These are phyloP conservation scores for Melanostoma mellinum DNA, from an alignment of 2,888 invertebrate species.

Conservation along the genomic window DNA sequence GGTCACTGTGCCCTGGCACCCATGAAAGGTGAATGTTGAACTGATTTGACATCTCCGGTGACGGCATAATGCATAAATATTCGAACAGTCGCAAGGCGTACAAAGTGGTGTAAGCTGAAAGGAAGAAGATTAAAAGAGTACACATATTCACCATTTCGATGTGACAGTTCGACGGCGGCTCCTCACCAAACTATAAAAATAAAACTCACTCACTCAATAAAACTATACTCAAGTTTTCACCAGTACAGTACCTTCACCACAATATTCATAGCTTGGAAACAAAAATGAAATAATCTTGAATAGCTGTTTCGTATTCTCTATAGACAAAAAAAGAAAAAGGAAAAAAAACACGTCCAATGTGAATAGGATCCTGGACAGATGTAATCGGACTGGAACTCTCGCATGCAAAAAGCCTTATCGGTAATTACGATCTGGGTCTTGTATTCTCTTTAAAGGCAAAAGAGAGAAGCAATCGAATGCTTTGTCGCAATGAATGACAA, in stretches of 20 bases:
- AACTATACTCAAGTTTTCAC: neutral
- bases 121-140: no score
- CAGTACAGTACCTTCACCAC: conserved; percentile 5
- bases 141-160: no score
- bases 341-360: conserved; percentile 1
- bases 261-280: neutral
- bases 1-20: no score
- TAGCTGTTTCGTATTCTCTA: neutral
- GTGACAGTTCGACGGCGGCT: no score
- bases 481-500: conserved; percentile 40
- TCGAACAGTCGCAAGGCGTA: no score
- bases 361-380: conserved; percentile 35
- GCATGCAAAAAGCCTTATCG: conserved; percentile 63
- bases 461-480: conserved; percentile 48
- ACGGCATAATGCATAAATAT: no score
- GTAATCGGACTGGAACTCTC: conserved; percentile 53
- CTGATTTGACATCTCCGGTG: no score
- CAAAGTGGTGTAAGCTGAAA: no score
- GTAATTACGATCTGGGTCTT: conserved; percentile 67
- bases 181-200: no score
- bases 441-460: conserved; percentile 37
- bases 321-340: neutral
- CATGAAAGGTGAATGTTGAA: no score
- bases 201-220: no score
- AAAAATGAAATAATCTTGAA: conserved; percentile 2